These are phyloP conservation scores for Hemichromis elongatus DNA, from an alignment of 2,113 vertebrate species.

Conservation along the genomic window DNA sequence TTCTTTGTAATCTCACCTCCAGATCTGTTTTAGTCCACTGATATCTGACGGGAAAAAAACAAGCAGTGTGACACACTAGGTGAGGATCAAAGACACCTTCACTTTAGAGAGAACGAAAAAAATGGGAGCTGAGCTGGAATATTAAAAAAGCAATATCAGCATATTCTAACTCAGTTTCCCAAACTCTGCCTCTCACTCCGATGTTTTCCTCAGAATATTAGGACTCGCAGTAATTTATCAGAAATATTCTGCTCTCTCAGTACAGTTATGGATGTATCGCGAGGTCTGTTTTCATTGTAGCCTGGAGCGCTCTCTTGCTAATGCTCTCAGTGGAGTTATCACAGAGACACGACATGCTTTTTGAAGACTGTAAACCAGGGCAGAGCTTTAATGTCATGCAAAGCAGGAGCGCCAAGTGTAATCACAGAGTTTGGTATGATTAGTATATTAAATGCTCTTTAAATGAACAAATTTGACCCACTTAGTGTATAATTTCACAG, in stretches of 20 bases:
- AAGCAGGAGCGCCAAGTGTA: not conserved
- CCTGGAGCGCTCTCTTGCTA: constrained; percentile 39
- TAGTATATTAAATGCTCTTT: constrained; percentile 1
- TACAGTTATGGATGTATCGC: constrained; percentile 41
- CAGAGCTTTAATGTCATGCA: constrained; percentile 36
- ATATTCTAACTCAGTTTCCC: not conserved
- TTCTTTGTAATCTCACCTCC: not conserved
- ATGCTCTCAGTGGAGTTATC: constrained; percentile 53
- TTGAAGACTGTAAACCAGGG: constrained; percentile 55
- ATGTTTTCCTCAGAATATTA: constrained; percentile 23
- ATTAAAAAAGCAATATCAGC: not conserved
- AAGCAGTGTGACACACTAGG: constrained; percentile 4
- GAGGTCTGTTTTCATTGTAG: constrained; percentile 48
- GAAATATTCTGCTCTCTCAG: constrained; percentile 36
- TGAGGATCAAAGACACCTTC: constrained; percentile 15
- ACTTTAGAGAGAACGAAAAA: not conserved
- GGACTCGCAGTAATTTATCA: constrained; percentile 41
- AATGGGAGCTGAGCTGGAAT: not conserved
- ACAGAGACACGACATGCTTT: constrained; percentile 35
- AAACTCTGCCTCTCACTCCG: not conserved
- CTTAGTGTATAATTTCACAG: not conserved
- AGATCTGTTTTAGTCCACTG: not conserved
- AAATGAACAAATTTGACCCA: not conserved
- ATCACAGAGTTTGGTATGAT: constrained; percentile 25
- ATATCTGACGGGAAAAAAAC: not conserved